Evolutionary conservation across 2,797 vertebrate species (phyloP), one percentile per base, ranked within the genome.

Genomic region (Cichlasoma orientale): DNA sequence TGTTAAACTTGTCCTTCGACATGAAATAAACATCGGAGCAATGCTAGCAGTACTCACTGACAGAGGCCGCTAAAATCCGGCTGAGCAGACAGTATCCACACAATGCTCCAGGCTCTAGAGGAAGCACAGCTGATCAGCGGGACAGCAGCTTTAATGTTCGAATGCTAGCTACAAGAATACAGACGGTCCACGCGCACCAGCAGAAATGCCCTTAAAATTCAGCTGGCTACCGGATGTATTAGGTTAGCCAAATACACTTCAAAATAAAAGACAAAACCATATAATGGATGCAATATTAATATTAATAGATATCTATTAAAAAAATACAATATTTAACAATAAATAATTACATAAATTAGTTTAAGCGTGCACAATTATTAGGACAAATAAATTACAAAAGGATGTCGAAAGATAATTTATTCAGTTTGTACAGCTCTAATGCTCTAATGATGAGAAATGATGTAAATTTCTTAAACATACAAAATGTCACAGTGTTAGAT

Each of bases 31-130:
- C 8, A 50, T 25, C 8, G 7, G 12, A 56, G 4, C 8, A 16
- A 38, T 8, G 23, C 1, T 6, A 9, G 2, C 18, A 56, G 7
- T 79, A 90, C 91, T 90, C 74, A 91, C 89, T 2, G 47, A 53
- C 54, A 55, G 14, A 31, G 25, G 38, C 27, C 7, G 6, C 7
- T 10, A 23, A 25, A 19, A 18, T 55, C 56, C 76, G 12, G n/a
- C 3, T 2, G 47, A 14, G 54, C 55, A 8, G 23, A 56, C 2
- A 18, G 25, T 2, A 69, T 58, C 56, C 74, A 33, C 75, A 36
- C 68, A 9, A 19, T 1, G 36, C 11, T 27, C 33, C 29, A 72
- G 47, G 2, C 68, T 68, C 41, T 58, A 77, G 53, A 21, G 56
- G 41, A 68, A 72, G 53, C 19, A 9, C 19, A 70, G 78, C 66